Conservation (phyloP, 2,113 vertebrate species). For the Ophiodon elongatus region DNA sequence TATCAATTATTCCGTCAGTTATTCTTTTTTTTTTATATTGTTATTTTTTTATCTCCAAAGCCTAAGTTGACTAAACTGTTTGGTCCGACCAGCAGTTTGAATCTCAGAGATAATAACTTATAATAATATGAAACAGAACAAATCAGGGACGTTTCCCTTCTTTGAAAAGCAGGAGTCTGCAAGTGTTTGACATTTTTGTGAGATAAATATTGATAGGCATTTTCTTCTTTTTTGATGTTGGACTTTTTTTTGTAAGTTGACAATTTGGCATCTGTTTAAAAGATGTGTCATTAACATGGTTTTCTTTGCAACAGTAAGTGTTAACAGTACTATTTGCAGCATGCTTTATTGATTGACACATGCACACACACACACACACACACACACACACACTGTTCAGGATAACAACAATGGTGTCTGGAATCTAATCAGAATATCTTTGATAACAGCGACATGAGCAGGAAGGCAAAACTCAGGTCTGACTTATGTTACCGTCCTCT, state of each 20-base stretch:
- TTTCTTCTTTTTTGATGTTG: background rate
- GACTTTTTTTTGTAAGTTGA: background rate
- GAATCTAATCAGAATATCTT: constrained; percentile 51
- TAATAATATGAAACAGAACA: background rate
- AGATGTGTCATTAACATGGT: background rate
- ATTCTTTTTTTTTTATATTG: background rate
- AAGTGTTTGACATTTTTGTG: background rate
- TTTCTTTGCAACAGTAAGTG: background rate
- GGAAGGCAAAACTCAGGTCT: background rate
- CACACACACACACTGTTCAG: constrained; percentile 41
- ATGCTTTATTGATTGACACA: background rate
- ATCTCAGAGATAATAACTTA: background rate
- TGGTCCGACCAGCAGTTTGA: background rate
- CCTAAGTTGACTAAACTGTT: background rate
- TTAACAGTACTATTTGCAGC: background rate
- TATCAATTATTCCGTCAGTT: background rate
- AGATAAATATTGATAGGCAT: background rate
- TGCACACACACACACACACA: background rate
- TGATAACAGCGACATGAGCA: constrained; percentile 19
- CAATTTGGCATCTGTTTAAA: background rate
- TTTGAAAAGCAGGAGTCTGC: background rate
- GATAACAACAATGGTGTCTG: constrained; percentile 19
- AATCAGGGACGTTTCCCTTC: background rate
- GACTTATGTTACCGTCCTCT: background rate
- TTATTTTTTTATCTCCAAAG: background rate